Evolutionary conservation across 2,797 vertebrate genomes (phyloP).

Genomic region (Eutrigla gurnardus): DNA sequence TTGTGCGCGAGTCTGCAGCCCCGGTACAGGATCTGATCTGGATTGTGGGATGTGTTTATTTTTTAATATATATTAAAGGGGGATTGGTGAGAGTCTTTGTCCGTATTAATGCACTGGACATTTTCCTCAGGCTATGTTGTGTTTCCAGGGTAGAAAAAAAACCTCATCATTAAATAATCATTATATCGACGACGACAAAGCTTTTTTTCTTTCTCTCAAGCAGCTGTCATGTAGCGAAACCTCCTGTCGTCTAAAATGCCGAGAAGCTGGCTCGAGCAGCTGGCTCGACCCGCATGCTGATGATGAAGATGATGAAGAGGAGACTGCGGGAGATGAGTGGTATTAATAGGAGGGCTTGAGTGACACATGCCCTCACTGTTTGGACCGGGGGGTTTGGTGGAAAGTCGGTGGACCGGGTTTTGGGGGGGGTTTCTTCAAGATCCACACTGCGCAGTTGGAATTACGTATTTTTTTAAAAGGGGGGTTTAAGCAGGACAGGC

Average conservation of each 20-base stretch:
- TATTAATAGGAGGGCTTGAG: slow-evolving; percentile 86
- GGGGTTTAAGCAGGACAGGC: slow-evolving; percentile 15
- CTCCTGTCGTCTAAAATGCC: slow-evolving; percentile 16
- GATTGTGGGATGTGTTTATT: slow-evolving; percentile 20
- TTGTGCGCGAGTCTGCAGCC: slow-evolving; percentile 6
- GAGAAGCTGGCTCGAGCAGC: slow-evolving; percentile 51
- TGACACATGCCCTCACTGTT: slow-evolving; percentile 74
- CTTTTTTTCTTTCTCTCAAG: neutral
- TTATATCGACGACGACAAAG: neutral
- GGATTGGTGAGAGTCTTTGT: neutral
- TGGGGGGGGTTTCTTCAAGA: slow-evolving; percentile 51
- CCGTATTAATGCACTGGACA: neutral
- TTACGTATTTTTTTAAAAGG: slow-evolving; percentile 2
- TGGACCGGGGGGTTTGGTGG: slow-evolving; percentile 72
- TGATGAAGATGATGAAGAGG: slow-evolving; percentile 52
- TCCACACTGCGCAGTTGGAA: slow-evolving; percentile 68
- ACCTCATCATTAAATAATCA: neutral
- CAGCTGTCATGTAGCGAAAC: slow-evolving; percentile 34
- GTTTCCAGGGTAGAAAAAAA: neutral
- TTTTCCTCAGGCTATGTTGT: neutral
- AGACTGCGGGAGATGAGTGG: slow-evolving; percentile 67
- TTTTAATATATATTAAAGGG: neutral
- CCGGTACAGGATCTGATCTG: slow-evolving; percentile 35
- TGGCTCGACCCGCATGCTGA: slow-evolving; percentile 26
- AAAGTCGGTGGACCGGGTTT: slow-evolving; percentile 67